phyloP scores from a whole-genome alignment of 2,113 vertebrate species.

The Suricata suricatta region DNA sequence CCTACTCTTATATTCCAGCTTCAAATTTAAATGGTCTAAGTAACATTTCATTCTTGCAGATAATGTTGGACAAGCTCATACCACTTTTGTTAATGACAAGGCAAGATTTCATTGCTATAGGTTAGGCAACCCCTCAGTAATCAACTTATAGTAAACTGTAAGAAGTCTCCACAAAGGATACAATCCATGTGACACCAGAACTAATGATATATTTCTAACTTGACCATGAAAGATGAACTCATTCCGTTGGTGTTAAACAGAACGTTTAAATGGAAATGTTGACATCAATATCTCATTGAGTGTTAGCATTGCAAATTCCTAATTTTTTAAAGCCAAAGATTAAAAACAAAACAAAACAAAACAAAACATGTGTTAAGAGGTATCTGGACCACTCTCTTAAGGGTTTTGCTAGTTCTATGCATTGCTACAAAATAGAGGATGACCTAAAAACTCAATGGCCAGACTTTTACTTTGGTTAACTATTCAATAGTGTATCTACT shows the following conservation, averaged over 20 bases:
- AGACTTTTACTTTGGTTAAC: background rate
- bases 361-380: background rate
- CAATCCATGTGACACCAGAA: background rate
- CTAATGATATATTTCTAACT: slow-evolving; percentile 31
- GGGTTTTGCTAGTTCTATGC: background rate
- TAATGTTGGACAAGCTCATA: background rate
- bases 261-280: background rate
- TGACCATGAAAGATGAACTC: slow-evolving; percentile 38
- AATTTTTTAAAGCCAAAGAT: slow-evolving; percentile 20
- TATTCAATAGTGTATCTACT: background rate
- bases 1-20: background rate
- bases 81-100: background rate
- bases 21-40: background rate
- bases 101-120: background rate
- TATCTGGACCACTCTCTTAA: background rate
- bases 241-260: background rate
- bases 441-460: background rate
- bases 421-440: background rate
- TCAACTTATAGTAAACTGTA: background rate
- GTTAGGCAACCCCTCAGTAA: background rate
- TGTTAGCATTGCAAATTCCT: background rate
- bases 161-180: slow-evolving; percentile 39
- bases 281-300: background rate
- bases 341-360: background rate
- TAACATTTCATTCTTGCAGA: background rate